phyloP scores from a whole-genome alignment of 2,797 vertebrate species.

The Macropodus opercularis region DNA sequence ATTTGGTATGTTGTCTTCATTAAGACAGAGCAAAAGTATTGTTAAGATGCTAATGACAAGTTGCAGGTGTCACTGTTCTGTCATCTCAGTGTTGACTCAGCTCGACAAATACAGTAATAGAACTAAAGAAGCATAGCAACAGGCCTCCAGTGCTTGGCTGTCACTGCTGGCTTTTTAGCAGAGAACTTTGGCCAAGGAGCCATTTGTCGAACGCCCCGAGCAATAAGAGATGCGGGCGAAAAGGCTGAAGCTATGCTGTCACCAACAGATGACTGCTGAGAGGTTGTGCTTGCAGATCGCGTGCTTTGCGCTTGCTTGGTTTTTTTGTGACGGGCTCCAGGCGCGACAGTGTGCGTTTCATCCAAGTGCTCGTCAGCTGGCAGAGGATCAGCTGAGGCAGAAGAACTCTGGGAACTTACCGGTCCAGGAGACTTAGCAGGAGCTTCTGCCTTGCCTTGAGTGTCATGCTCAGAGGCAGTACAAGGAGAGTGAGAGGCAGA shows the following conservation, averaged over 20 bases:
- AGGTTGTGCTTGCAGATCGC: constrained; percentile 52
- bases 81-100: constrained; percentile 28
- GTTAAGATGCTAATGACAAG: constrained; percentile 35
- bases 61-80: constrained; percentile 21
- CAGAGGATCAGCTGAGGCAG: constrained; percentile 73
- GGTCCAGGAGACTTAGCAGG: constrained; percentile 79
- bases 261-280: constrained; percentile 62
- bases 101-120: constrained; percentile 41
- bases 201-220: constrained; percentile 80
- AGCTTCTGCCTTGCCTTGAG: constrained; percentile 55
- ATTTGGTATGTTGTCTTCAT: constrained; percentile 25
- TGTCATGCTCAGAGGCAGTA: constrained; percentile 49
- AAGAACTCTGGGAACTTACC: constrained; percentile 77
- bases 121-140: constrained; percentile 84
- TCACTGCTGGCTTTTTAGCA: constrained; percentile 89
- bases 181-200: constrained; percentile 95
- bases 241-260: constrained; percentile 68
- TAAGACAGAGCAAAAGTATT: constrained; percentile 41
- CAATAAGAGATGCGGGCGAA: constrained; percentile 76
- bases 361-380: constrained; percentile 72
- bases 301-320: constrained; percentile 57
- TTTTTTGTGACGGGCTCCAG: constrained; percentile 52
- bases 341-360: constrained; percentile 71
- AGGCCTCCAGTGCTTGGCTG: constrained; percentile 92
- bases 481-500: constrained; percentile 51